Evolutionary conservation across 2,888 invertebrate species (phyloP).

Genomic region (Lithophane semibrunnea): DNA sequence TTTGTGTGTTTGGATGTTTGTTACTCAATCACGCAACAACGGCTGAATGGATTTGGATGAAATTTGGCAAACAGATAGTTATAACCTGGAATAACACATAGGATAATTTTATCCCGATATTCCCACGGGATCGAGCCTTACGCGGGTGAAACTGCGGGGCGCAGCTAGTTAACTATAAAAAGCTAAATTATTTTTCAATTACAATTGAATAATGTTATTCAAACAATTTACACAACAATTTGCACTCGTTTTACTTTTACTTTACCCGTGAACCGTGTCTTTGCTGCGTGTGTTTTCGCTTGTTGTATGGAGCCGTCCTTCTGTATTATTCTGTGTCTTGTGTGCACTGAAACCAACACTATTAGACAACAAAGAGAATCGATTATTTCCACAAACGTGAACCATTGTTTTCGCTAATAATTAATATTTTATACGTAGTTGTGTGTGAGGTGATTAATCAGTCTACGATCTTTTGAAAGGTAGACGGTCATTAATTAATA

Average conservation of each 20-base stretch:
- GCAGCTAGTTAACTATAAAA: too few relatives aligned
- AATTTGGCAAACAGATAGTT: too few relatives aligned
- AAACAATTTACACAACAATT: not conserved
- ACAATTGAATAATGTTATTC: not conserved
- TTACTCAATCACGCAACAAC: too few relatives aligned
- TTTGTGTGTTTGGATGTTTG: too few relatives aligned
- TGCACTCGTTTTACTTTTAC: too few relatives aligned
- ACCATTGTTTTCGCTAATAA: slow-evolving; percentile 70
- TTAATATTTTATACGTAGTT: slow-evolving; percentile 57
- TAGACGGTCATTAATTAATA: slow-evolving; percentile 21
- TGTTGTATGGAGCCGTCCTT: not conserved
- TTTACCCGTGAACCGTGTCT: too few relatives aligned
- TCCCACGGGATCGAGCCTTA: too few relatives aligned
- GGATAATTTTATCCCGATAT: too few relatives aligned
- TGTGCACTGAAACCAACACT: slow-evolving; percentile 72
- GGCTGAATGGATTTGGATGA: too few relatives aligned
- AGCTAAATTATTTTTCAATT: not conserved
- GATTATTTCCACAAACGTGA: slow-evolving; percentile 70
- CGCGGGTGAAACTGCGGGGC: too few relatives aligned
- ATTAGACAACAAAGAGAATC: slow-evolving; percentile 81
- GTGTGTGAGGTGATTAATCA: slow-evolving; percentile 41
- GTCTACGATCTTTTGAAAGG: slow-evolving; percentile 44
- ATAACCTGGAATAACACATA: too few relatives aligned
- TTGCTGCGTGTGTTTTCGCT: too few relatives aligned
- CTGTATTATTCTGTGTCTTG: slow-evolving; percentile 55